Conservation (phyloP, 2,797 vertebrate species). For the Acanthis flammea region DNA sequence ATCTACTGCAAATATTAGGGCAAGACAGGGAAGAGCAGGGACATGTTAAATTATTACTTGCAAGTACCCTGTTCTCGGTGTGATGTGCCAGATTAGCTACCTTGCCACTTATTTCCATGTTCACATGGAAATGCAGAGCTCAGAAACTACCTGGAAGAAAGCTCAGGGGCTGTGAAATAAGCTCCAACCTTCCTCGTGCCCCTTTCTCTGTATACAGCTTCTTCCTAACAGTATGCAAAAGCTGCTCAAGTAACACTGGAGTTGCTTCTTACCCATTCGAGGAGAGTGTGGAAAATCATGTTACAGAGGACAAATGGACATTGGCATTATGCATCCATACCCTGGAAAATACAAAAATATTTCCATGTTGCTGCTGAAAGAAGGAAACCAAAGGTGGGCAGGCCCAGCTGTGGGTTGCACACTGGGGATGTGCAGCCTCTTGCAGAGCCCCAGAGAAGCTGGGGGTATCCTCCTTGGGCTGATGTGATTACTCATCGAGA, state of each 20-base stretch:
- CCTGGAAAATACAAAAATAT: not conserved
- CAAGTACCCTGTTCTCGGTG: not conserved
- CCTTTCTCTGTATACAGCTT: not conserved
- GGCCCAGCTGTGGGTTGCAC: not conserved
- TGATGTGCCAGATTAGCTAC: not conserved
- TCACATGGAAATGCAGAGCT: not conserved
- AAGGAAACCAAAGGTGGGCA: not conserved
- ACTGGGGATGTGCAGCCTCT: fast-evolving
- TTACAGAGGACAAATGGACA: not conserved
- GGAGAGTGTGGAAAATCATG: not conserved
- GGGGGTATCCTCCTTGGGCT: not conserved
- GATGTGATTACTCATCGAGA: fast-evolving
- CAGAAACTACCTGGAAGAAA: not conserved
- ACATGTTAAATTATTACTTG: not conserved
- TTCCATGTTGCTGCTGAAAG: not conserved
- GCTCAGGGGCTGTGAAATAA: not conserved
- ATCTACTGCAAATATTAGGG: not conserved
- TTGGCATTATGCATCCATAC: not conserved
- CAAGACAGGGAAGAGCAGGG: not conserved
- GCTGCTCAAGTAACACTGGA: not conserved
- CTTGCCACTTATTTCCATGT: not conserved
- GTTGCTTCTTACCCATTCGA: not conserved
- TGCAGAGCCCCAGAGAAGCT: not conserved
- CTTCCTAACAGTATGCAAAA: not conserved
- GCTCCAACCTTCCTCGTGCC: not conserved